Evolutionary conservation across 2,888 invertebrate species (phyloP), one percentile per base, ranked within the genome.

Genomic region (Caradrina kadenii): DNA sequence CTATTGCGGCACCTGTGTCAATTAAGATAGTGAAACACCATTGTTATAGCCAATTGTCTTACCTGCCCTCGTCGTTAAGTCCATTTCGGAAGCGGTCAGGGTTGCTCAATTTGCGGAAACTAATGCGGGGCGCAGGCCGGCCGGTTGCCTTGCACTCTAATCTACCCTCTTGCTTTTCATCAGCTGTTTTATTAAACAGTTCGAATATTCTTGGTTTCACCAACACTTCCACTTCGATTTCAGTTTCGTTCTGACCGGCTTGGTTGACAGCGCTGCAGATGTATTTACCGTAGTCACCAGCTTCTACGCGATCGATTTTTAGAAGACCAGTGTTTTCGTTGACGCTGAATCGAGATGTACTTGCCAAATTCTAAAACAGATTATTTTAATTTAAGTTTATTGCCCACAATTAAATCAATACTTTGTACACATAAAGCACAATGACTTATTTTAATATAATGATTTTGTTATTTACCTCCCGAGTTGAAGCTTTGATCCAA

Each of bases 171-270:
- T 96, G 96, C 55, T 95, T 96, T 54, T 97, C 96, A 0, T 97
- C 95, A 0, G 97, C 96, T 0, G 98, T 98, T 5, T 96, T 96
- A 89, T 99, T 99, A 60, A 96, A 93, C 64, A 98, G 96, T 87
- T 98, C 98, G 88, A 97, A 97, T 87, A 99, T 97, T 87, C 97
- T 97, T 0, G 99, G 99, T 83, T 97, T 98, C 0, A 98, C 97
- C 58, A 98, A 95, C 0, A 97, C 96, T 82, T 97, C 97, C 22
- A 98, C 96, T 88, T 97, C 97, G 22, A 97, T 97, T 76, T 96
- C 96, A 4, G 96, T 96, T 86, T 97, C 97, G 2, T 96, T 97
- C 53, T 96, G 96, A 2, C 98, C 98, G 10, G 98, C 98, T 39
- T 96, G 96, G 88, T 99, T 99, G 75, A 96, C 96, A 1, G 98